Percentiles rank a stretch among this genome's conserved stretches.
Evolutionary conservation across 2,113 vertebrate genomes (phyloP).

Genomic region (Crocuta crocuta): DNA sequence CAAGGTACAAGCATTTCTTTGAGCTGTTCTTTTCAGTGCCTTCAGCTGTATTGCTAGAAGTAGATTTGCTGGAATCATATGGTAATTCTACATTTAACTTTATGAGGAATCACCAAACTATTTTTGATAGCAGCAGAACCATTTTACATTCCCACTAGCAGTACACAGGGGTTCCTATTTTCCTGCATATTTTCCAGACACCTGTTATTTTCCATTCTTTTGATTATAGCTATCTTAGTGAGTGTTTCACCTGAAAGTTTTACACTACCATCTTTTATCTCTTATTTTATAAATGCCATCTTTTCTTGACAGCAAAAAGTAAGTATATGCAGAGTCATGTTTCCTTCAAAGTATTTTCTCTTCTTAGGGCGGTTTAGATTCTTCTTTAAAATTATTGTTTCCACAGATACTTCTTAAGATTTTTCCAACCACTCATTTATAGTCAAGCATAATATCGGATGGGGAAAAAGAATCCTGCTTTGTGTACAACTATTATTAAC

Average conservation of each 20-base stretch:
- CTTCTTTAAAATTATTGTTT: background rate
- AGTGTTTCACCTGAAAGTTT: background rate
- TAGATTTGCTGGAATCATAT: background rate
- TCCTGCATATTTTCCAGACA: background rate
- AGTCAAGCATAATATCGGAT: background rate
- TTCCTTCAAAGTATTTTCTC: background rate
- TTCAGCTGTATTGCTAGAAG: background rate
- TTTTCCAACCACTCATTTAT: background rate
- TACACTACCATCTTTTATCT: background rate
- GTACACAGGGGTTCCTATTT: background rate
- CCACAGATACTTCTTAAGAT: background rate
- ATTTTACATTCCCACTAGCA: background rate
- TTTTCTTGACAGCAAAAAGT: background rate
- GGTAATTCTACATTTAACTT: background rate
- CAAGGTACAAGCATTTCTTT: background rate
- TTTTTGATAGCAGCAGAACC: background rate
- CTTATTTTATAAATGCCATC: background rate
- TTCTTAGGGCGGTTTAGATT: background rate
- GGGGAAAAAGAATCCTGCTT: background rate
- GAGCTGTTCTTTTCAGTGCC: background rate
- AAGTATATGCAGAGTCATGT: background rate
- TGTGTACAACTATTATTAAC: background rate
- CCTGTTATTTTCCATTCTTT: slow-evolving; percentile 3
- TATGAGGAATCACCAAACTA: background rate
- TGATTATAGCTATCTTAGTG: background rate